These are phyloP conservation scores for Raphicerus campestris DNA, from an alignment of 2,113 vertebrate genomes.

Conservation along the genomic window DNA sequence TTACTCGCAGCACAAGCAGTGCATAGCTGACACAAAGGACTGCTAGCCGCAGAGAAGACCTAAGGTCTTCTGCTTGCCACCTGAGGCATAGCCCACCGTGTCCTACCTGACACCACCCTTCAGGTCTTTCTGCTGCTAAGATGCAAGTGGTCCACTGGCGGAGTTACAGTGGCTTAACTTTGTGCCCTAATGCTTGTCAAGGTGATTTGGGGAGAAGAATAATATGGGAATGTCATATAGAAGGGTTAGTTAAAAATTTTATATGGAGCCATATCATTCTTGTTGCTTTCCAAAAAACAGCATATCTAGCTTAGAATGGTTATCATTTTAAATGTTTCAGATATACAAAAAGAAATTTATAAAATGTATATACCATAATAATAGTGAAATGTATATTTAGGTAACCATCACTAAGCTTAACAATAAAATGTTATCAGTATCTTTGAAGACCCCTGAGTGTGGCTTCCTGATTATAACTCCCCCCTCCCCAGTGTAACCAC, in stretches of 20 bases:
- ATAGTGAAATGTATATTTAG: background rate
- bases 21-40: background rate
- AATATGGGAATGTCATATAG: background rate
- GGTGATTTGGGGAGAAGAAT: background rate
- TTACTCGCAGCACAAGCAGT: background rate
- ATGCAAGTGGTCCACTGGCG: background rate
- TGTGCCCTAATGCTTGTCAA: background rate
- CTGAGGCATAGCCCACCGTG: background rate
- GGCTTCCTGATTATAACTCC: background rate
- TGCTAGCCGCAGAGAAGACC: background rate
- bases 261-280: background rate
- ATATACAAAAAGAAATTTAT: background rate
- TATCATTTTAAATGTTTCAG: background rate
- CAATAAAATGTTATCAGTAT: background rate
- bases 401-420: background rate
- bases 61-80: background rate
- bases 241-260: background rate
- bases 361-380: background rate
- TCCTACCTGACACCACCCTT: background rate
- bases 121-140: background rate
- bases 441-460: background rate
- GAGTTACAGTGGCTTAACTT: background rate
- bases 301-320: background rate
- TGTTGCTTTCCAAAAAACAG: background rate
- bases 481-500: background rate